These are phyloP conservation scores for Mirza zaza DNA, from an alignment of 2,113 vertebrate genomes.

Conservation along the genomic window DNA sequence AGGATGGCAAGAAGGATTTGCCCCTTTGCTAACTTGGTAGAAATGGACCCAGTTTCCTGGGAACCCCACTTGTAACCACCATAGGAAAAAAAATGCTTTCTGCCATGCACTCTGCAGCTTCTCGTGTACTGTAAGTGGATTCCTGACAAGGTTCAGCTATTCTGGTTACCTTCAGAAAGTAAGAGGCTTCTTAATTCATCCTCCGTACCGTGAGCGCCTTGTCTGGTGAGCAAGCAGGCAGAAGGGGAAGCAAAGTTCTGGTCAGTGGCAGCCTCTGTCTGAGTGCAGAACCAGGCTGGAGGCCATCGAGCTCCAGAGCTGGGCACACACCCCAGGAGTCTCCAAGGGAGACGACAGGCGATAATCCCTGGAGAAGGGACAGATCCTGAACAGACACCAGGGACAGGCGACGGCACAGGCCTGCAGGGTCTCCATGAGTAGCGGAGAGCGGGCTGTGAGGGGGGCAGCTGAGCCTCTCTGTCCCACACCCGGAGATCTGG, in stretches of 20 bases:
- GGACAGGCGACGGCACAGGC: background rate
- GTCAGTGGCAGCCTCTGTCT: too few species aligned
- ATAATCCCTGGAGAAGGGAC: too few species aligned
- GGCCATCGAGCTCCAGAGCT: background rate
- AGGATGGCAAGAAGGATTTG: too few species aligned
- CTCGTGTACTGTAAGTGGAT: background rate
- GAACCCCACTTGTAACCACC: rapidly evolving
- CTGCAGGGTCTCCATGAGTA: too few species aligned
- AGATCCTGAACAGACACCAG: background rate
- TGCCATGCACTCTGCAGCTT: background rate
- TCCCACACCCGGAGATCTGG: background rate
- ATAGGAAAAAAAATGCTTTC: background rate
- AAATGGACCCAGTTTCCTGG: background rate
- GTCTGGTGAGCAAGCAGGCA: background rate
- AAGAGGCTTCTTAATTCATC: too few species aligned
- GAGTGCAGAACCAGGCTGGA: too few species aligned
- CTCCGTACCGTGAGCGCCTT: too few species aligned
- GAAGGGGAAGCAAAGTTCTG: rapidly evolving
- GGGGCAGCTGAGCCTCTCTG: too few species aligned
- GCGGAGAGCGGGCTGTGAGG: background rate
- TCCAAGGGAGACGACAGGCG: background rate
- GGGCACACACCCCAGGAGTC: background rate
- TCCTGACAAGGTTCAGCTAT: background rate
- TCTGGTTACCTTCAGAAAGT: background rate
- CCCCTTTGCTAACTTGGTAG: background rate